Base-by-base conservation (phyloP, 2,113 vertebrate genomes). In the Hyaena hyaena region DNA sequence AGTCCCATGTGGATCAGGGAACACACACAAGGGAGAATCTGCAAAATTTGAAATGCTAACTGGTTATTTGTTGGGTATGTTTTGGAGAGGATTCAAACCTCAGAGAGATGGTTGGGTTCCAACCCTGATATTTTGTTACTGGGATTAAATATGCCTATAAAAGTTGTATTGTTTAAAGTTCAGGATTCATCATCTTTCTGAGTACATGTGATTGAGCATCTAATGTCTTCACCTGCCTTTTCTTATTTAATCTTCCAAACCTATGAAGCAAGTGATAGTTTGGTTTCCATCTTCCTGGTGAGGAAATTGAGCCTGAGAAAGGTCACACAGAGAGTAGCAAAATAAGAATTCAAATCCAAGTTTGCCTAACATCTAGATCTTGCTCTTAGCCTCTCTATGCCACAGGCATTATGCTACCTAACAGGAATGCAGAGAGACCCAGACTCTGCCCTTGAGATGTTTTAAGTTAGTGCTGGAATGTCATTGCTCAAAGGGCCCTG, bases 171-270 rank as follows among this genome's bases (percentile, higher is more conserved):
- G 26, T 88, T 94, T 19, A 88, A 80, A 94, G 66, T 55, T 88
- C 76, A 50, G 58, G 31, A 77, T 86, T 89, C 76, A 43, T 83
- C 71, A 28, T 82, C 77, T 89, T 63, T 82, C n/a, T 92, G 84
- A 95, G 68, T 61, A 91, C 73, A 80, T 74, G 45, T 74, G 26
- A 69, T 53, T 86, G 16, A 77, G 3, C n/a, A 61, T 90, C 89
- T 84, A 35, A 77, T 95, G 12, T 50, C n/a, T 88, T 95, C 33
- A 39, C n/a, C 31, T 79, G 61, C 33, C n/a, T 95, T 92, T 82
- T 96, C 63, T 77, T 87, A n/a, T 53, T 95, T 95, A 79, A 86
- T 85, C 39, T 95, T 68, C 48, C 50, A 95, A 55, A 31, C 88
- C 7, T n/a, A 10, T 61, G 66, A 94, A 19, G 9, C 50, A 85